phyloP scores from a whole-genome alignment of 2,888 invertebrate species.

The Platynereis dumerilii region DNA sequence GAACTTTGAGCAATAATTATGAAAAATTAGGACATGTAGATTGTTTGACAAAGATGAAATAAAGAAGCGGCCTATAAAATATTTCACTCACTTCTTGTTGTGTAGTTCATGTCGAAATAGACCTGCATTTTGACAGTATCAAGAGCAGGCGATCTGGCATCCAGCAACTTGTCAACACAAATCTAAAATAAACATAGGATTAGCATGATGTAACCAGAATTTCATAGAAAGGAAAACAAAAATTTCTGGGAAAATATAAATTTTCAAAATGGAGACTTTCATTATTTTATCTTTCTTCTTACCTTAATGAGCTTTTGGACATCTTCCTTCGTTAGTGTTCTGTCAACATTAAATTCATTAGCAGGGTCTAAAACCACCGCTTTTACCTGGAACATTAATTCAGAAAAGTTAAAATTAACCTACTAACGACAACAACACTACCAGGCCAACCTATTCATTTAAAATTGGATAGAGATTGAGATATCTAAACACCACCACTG shows the following conservation, averaged over 20 bases:
- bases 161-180: slow-evolving; percentile 61
- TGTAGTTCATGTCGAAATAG: slow-evolving; percentile 65
- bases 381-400: slow-evolving; percentile 57
- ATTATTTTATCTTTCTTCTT: slow-evolving; percentile 15
- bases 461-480: too few relatives aligned
- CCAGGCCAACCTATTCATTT: too few relatives aligned
- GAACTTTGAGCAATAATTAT: too few relatives aligned
- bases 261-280: too few relatives aligned
- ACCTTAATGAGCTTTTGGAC: slow-evolving; percentile 64
- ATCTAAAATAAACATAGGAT: slow-evolving; percentile 51
- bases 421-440: too few relatives aligned
- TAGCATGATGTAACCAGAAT: background rate
- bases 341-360: slow-evolving; percentile 64
- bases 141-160: slow-evolving; percentile 58
- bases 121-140: slow-evolving; percentile 65
- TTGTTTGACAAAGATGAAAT: too few relatives aligned
- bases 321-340: slow-evolving; percentile 64
- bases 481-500: too few relatives aligned
- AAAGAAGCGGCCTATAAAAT: too few relatives aligned
- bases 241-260: too few relatives aligned
- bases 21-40: too few relatives aligned
- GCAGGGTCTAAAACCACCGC: slow-evolving; percentile 62
- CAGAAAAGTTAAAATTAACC: too few relatives aligned
- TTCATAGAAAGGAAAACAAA: background rate
- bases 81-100: slow-evolving; percentile 59